phyloP scores from a whole-genome alignment of 35 echinoderm and acorn worm species.

The Ophiothrix spiculata region DNA sequence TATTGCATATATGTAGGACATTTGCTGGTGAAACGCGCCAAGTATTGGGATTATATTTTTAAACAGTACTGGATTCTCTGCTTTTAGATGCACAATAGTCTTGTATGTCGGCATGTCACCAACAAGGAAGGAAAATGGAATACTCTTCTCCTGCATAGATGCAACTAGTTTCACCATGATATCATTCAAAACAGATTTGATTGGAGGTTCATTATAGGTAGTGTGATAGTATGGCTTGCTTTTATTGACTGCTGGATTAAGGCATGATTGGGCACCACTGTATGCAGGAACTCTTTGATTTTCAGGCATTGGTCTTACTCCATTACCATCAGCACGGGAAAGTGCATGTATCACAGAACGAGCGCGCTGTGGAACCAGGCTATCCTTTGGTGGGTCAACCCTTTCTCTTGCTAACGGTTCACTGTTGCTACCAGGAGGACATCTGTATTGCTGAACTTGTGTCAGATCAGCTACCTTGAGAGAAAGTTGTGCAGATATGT shows the following conservation, averaged over 20 bases:
- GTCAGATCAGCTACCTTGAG: not conserved
- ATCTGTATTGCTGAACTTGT: not conserved
- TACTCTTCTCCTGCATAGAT: constrained; percentile 19
- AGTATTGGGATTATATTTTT: constrained; percentile 38
- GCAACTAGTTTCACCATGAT: constrained; percentile 27
- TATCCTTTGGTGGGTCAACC: not conserved
- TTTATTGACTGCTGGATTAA: no score
- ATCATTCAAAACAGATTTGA: constrained; percentile 19
- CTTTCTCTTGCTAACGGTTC: not conserved
- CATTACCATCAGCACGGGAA: not conserved
- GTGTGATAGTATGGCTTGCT: no score
- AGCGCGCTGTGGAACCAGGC: not conserved
- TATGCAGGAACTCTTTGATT: no score
- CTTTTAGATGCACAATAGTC: constrained; percentile 6
- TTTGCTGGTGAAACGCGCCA: constrained; percentile 29
- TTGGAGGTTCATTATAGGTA: no score
- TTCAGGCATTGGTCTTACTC: no score
- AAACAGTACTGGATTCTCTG: constrained; percentile 30
- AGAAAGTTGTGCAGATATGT: not conserved
- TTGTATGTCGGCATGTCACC: constrained; percentile 19
- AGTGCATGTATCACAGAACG: not conserved
- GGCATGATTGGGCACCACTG: no score
- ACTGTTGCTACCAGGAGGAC: not conserved
- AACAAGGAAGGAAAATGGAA: constrained; percentile 32
- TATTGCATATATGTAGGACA: constrained; percentile 37